A percentile compares a stretch with the other conserved stretches of the same genome.
Conservation (phyloP, 2,888 invertebrate genomes). For the Hecatera dysodea region DNA sequence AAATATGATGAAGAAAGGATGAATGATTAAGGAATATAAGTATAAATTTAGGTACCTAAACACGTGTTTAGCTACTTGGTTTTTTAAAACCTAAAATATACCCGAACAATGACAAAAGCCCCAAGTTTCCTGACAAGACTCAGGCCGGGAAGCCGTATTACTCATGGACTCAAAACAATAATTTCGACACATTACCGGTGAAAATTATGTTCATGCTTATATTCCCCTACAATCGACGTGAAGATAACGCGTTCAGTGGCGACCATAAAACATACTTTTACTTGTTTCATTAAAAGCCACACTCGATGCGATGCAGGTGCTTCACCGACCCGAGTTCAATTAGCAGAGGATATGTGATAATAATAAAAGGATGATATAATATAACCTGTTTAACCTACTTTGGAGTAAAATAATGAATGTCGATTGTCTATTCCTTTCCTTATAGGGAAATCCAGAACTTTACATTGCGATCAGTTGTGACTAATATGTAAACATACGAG, state of each 20-base stretch:
- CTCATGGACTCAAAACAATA: not conserved
- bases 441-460: not conserved
- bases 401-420: not conserved
- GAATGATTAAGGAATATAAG: constrained; percentile 7
- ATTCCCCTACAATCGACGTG: constrained; percentile 14
- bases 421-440: not conserved
- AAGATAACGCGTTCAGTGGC: constrained; percentile 15
- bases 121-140: not conserved
- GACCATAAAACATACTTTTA: constrained; percentile 10
- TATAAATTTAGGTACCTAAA: not conserved
- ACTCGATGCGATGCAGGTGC: not conserved
- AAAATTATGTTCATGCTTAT: constrained; percentile 16
- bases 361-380: constrained; percentile 5
- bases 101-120: not conserved
- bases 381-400: not conserved
- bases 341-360: not conserved
- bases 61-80: not conserved
- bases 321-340: constrained; percentile 3
- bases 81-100: not conserved
- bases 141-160: not conserved
- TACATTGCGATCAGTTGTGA: not conserved
- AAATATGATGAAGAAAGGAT: not conserved
- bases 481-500: no score
- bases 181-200: not conserved
- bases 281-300: constrained; percentile 4